Conservation (phyloP, 2,888 invertebrate species). For the Brenthis hecate region DNA sequence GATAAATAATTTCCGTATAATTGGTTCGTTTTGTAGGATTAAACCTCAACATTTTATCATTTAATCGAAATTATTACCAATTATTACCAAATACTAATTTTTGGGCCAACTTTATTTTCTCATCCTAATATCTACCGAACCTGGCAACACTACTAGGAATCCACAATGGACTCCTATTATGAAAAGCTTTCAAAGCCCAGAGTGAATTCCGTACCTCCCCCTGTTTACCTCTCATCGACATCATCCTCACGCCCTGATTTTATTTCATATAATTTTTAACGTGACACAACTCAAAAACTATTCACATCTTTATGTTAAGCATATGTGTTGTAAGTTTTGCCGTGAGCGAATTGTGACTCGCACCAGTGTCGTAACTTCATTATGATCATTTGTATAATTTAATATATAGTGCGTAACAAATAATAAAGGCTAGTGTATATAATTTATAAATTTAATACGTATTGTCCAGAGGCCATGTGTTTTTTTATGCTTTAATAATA, state of each 20-base stretch:
- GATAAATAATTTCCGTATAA: not conserved
- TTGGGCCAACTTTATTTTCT: not conserved
- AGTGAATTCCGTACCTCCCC: slow-evolving; percentile 75
- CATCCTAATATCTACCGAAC: slow-evolving; percentile 19
- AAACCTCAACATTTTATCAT: not conserved
- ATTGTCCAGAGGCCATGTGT: slow-evolving; percentile 57
- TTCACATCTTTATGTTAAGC: slow-evolving; percentile 71
- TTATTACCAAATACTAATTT: not conserved
- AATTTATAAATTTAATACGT: slow-evolving; percentile 45
- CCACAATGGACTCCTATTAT: slow-evolving; percentile 53
- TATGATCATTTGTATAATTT: slow-evolving; percentile 39
- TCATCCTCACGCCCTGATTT: slow-evolving; percentile 79
- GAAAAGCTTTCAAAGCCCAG: slow-evolving; percentile 45
- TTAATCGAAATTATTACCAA: not conserved
- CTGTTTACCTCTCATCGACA: slow-evolving; percentile 74
- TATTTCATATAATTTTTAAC: slow-evolving; percentile 48
- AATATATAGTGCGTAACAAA: slow-evolving; percentile 37
- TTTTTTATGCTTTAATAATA: slow-evolving; percentile 3
- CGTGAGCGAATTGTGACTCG: slow-evolving; percentile 62
- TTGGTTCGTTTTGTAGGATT: slow-evolving; percentile 2
- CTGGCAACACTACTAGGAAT: slow-evolving; percentile 45
- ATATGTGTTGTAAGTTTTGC: slow-evolving; percentile 64
- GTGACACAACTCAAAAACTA: slow-evolving; percentile 80
- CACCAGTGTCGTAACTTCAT: slow-evolving; percentile 62
- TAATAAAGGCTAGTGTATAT: slow-evolving; percentile 30